Evolutionary conservation across 2,888 invertebrate species (phyloP), one percentile per base, ranked within the genome.

Genomic region (Cheilosia pagana): DNA sequence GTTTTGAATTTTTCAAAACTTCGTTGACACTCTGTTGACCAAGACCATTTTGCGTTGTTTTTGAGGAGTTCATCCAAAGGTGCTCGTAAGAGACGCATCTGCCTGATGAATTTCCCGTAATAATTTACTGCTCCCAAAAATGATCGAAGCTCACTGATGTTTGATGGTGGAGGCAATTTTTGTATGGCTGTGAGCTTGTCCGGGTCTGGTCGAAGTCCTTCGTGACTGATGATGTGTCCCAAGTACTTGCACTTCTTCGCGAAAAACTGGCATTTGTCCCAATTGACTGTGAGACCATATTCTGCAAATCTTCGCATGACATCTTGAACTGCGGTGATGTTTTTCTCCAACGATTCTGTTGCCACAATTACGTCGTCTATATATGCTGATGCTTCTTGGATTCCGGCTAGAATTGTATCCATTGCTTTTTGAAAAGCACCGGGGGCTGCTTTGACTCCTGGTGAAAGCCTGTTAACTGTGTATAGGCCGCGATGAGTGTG

Each of bases 381-480:
- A 53, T 81, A 85, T 1, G 65, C 50, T 23, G 62, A 41, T 25
- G 39, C 72, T 19, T 57, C 43, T 39, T 70, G 41, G 28, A 76
- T 50, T 35, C 63, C 83, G 0, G 55, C 65, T 3, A 76, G 35
- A 74, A 83, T 74, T 35, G 78, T 45, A 28, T 71, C 70, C 59
- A 78, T 71, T 25, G 75, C 67, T 71, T 83, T 75, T 48, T 74
- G 78, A 65, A 86, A 76, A 45, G 45, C 74, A 6, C 72, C 62
- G 41, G 71, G 74, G 14, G 86, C 72, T 57, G 86, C 65, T 78
- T 83, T 87, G 53, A 82, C 48, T 68, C 67, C 65, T n/a, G 57
- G 70, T 41, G 62, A 43, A 31, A 81, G 43, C 39, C 77, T 43
- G 55, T 74, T 79, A 39, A 78, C 39, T 10, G 39, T 39, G 5